These are phyloP conservation scores for Pterocles orientalis DNA, from an alignment of 2,113 vertebrate genomes.

Conservation along the genomic window DNA sequence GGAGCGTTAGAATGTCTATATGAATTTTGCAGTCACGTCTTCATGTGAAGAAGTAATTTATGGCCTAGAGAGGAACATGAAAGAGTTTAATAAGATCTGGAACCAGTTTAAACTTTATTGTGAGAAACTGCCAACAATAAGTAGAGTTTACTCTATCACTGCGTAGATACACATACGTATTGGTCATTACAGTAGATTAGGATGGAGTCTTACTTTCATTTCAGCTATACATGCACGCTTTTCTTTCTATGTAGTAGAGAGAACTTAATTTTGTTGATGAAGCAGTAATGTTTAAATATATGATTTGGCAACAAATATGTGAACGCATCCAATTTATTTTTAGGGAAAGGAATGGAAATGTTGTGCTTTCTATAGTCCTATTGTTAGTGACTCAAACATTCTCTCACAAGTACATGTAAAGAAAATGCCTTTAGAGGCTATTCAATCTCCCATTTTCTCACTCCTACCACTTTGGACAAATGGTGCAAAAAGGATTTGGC, in stretches of 20 bases:
- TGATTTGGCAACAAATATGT: not conserved
- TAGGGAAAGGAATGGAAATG: not conserved
- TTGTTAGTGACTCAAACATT: not conserved
- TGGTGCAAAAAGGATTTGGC: slow-evolving; percentile 6
- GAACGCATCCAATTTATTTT: not conserved
- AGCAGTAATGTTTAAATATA: not conserved
- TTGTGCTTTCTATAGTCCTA: not conserved
- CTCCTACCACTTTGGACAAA: not conserved
- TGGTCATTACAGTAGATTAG: not conserved
- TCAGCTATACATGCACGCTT: not conserved
- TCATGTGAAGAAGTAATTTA: slow-evolving; percentile 16
- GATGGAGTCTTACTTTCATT: not conserved
- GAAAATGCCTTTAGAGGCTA: not conserved
- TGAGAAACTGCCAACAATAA: not conserved
- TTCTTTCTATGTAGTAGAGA: not conserved
- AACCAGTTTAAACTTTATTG: not conserved
- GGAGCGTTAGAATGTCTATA: not conserved
- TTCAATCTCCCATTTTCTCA: not conserved
- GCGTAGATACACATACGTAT: not conserved
- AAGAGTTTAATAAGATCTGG: not conserved
- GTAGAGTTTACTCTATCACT: not conserved
- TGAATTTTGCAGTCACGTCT: slow-evolving; percentile 48
- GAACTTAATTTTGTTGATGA: not conserved
- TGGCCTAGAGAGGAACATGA: not conserved
- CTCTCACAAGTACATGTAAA: not conserved